Conservation (phyloP, 2,113 vertebrate genomes). For the Chrysemys picta region DNA sequence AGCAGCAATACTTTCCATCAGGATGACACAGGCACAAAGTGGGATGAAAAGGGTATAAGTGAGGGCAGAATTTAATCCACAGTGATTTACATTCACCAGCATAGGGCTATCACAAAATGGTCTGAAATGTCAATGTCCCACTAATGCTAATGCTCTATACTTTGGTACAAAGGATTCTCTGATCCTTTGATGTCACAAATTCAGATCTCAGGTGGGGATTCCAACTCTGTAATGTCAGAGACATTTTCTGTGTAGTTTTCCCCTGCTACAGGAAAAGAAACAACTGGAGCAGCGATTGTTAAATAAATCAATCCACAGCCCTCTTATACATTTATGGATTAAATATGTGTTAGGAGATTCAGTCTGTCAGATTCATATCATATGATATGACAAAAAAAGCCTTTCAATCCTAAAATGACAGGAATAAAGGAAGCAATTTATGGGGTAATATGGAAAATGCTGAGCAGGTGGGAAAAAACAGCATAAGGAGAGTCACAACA, state of each 20-base stretch:
- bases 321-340: conserved; percentile 5
- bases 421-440: not conserved
- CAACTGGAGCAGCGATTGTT: conserved; percentile 47
- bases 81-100: not conserved
- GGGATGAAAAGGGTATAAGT: not conserved
- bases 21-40: not conserved
- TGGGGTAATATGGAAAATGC: not conserved
- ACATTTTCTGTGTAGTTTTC: conserved; percentile 7
- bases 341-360: conserved; percentile 26
- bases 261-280: conserved; percentile 22
- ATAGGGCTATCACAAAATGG: not conserved
- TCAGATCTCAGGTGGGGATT: not conserved
- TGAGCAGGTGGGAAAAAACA: not conserved
- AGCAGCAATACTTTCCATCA: not conserved
- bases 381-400: conserved; percentile 14
- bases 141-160: not conserved
- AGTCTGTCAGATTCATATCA: conserved; percentile 21
- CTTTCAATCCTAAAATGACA: not conserved
- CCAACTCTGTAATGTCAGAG: conserved; percentile 15
- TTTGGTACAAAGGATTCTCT: conserved; percentile 22
- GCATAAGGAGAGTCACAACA: not conserved
- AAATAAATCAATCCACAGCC: conserved; percentile 55
- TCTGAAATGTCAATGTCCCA: not conserved
- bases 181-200: conserved; percentile 39
- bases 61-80: not conserved